A percentile compares a stretch with the other conserved stretches of the same genome.
phyloP scores from a whole-genome alignment of 2,888 invertebrate genomes.

The Scaptomyza flava region DNA sequence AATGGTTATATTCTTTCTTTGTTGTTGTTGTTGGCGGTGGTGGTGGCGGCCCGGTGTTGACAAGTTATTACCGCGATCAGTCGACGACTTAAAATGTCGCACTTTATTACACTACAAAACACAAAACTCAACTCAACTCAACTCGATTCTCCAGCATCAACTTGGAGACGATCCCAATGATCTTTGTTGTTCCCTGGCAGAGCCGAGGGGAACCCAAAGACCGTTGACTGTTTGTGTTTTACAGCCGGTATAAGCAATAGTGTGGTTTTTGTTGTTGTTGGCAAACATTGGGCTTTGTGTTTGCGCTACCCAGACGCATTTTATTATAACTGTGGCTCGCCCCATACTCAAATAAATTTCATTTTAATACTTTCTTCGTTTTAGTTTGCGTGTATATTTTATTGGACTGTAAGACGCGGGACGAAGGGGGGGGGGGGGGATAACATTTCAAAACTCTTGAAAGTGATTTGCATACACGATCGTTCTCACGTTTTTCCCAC shows the following conservation, averaged over 20 bases:
- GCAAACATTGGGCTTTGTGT: conserved; percentile 78
- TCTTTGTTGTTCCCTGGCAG: conserved; percentile 50
- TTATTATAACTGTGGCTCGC: conserved; percentile 73
- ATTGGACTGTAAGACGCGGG: conserved; percentile 42
- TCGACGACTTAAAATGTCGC: conserved; percentile 75
- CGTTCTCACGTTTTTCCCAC: conserved; percentile 78
- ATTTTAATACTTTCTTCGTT: conserved; percentile 80
- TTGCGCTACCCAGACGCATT: conserved; percentile 71
- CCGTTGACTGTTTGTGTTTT: conserved; percentile 66
- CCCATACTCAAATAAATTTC: conserved; percentile 74
- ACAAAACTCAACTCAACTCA: conserved; percentile 68
- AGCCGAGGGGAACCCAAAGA: conserved; percentile 38
- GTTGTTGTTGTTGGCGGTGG: neutral
- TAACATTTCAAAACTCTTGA: conserved; percentile 44
- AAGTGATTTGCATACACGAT: conserved; percentile 77
- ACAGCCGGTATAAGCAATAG: conserved; percentile 58
- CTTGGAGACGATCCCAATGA: conserved; percentile 40
- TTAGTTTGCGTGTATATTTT: conserved; percentile 75
- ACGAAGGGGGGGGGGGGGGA: neutral
- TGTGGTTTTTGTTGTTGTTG: conserved; percentile 60
- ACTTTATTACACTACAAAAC: conserved; percentile 77
- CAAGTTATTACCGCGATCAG: conserved; percentile 77
- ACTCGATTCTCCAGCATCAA: conserved; percentile 41
- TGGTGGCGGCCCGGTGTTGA: conserved; percentile 68
- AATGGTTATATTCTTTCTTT: conserved; percentile 61